These are phyloP conservation scores for Meandrina meandrites DNA, from an alignment of 92 coral and sea anemone species.

Conservation along the genomic window DNA sequence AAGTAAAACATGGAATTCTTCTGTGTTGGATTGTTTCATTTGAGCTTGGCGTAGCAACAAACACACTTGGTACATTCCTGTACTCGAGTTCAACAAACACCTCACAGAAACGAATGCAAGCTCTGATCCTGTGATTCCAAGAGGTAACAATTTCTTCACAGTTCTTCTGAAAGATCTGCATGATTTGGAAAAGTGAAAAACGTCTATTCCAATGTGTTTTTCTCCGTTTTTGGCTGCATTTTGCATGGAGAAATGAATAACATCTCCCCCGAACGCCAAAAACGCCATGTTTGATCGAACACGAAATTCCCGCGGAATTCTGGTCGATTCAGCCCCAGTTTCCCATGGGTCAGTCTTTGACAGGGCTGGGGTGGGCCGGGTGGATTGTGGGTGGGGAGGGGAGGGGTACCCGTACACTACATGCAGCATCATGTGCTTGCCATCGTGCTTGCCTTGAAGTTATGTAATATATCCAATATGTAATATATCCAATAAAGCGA, in stretches of 20 bases:
- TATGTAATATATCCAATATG: too few species aligned
- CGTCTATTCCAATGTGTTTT: neutral
- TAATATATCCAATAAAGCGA: too few species aligned
- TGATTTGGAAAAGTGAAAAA: slow-evolving; percentile 19
- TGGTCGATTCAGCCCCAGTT: slow-evolving; percentile 11
- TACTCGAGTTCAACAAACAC: slow-evolving; percentile 50
- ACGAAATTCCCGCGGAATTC: slow-evolving; percentile 34
- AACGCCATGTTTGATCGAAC: slow-evolving; percentile 21
- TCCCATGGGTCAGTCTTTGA: neutral
- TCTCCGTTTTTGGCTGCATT: neutral
- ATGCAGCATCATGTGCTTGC: too few species aligned
- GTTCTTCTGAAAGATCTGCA: slow-evolving; percentile 30
- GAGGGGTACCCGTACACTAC: too few species aligned
- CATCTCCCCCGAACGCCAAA: neutral
- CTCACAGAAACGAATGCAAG: slow-evolving; percentile 38
- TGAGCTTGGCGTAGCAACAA: slow-evolving; percentile 51
- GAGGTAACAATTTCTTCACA: slow-evolving; percentile 19
- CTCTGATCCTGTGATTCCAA: slow-evolving; percentile 11
- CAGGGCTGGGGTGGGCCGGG: neutral
- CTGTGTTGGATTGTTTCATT: neutral
- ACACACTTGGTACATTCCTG: slow-evolving; percentile 67
- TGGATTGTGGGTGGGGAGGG: too few species aligned
- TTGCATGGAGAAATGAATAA: neutral
- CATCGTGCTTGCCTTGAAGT: too few species aligned
- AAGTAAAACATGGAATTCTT: slow-evolving; percentile 5